These are phyloP conservation scores for Pangasianodon gigas DNA, from an alignment of 2,113 vertebrate species.

Conservation along the genomic window DNA sequence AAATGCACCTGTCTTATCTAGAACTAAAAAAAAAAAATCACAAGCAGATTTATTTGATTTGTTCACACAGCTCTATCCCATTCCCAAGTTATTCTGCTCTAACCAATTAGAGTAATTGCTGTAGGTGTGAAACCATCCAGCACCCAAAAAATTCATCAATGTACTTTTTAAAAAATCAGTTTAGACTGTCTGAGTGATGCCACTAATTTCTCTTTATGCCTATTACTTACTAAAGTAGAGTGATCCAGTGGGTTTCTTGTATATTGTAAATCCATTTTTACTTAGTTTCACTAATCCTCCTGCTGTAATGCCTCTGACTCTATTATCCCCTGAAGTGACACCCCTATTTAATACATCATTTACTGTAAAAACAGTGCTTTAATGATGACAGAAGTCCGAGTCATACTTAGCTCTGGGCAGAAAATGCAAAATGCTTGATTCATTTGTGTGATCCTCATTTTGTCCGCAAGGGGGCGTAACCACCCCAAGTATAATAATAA, in stretches of 20 bases:
- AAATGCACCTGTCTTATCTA: neutral
- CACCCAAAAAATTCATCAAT: constrained; percentile 52
- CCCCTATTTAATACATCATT: neutral
- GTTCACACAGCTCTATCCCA: neutral
- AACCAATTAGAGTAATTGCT: neutral
- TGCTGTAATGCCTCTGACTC: neutral
- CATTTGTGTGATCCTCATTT: neutral
- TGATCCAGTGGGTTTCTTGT: neutral
- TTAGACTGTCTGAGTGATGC: neutral
- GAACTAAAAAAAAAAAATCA: neutral
- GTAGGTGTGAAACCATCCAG: neutral
- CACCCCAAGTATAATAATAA: neutral
- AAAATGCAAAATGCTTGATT: neutral
- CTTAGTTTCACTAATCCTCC: neutral
- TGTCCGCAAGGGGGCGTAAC: neutral
- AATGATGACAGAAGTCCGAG: neutral
- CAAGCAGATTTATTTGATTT: neutral
- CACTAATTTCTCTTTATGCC: neutral
- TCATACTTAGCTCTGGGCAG: neutral
- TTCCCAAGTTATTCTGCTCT: neutral
- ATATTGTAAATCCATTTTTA: neutral
- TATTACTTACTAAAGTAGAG: neutral
- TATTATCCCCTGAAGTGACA: neutral
- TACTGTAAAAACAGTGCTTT: neutral
- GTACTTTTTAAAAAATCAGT: constrained; percentile 16